phyloP scores from a whole-genome alignment of 2,113 vertebrate genomes.

The Elgaria multicarinata region DNA sequence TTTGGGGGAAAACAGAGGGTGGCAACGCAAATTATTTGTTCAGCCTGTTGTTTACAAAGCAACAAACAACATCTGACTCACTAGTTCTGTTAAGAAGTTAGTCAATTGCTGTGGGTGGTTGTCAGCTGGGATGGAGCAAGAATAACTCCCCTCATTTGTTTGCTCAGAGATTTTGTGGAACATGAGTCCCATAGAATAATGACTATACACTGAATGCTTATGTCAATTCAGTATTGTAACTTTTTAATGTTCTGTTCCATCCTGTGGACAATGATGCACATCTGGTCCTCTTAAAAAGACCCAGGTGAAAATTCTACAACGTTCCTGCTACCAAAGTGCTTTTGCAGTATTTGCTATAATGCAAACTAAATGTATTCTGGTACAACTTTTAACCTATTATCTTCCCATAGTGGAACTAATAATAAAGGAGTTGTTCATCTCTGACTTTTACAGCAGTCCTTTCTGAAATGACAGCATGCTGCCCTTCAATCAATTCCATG shows the following conservation, averaged over 20 bases:
- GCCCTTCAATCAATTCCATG: neutral
- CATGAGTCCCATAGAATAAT: neutral
- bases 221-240: neutral
- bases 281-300: neutral
- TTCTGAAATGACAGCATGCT: neutral
- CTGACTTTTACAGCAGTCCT: neutral
- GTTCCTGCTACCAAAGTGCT: neutral
- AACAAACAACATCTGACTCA: neutral
- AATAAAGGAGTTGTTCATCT: neutral
- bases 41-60: slow-evolving; percentile 3
- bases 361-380: too few relatives aligned
- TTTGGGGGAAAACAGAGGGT: neutral
- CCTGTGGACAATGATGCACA: neutral
- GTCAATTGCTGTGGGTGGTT: neutral
- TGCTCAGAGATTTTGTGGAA: neutral
- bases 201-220: neutral
- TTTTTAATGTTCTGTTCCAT: neutral
- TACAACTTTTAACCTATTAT: slow-evolving; percentile 3
- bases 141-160: neutral
- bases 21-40: neutral
- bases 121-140: neutral
- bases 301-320: neutral
- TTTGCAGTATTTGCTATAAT: neutral
- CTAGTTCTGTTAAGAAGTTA: neutral
- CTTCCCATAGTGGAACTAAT: neutral